A percentile compares a stretch with the other conserved stretches of the same genome.
Conservation (phyloP, 1,140 invertebrate genomes). For the Drosophila carrolli region DNA sequence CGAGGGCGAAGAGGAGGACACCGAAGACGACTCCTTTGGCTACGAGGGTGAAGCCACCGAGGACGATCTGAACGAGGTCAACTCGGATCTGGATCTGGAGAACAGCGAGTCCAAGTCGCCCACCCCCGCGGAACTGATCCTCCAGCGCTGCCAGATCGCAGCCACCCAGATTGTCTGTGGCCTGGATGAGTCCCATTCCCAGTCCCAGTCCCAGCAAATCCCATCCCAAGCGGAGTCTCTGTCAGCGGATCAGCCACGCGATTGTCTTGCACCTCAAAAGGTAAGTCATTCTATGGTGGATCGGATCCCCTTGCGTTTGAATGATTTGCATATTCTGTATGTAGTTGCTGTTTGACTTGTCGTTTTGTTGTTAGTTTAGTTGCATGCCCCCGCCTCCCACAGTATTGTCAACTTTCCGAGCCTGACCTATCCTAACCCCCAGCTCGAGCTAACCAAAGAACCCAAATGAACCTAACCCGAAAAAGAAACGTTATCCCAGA, state of each 20-base stretch:
- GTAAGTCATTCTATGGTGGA: slow-evolving; percentile 41
- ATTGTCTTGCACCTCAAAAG: slow-evolving; percentile 82
- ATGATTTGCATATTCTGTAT: slow-evolving; percentile 39
- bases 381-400: slow-evolving; percentile 44
- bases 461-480: slow-evolving; percentile 21
- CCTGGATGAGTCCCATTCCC: slow-evolving; percentile 2
- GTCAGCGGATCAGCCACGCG: slow-evolving; percentile 69
- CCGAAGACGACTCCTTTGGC: slow-evolving; percentile 71
- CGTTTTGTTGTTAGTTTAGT: slow-evolving; percentile 31
- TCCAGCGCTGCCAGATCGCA: slow-evolving; percentile 60
- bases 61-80: slow-evolving; percentile 78
- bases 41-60: slow-evolving; percentile 78
- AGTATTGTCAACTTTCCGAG: slow-evolving; percentile 71
- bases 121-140: slow-evolving; percentile 36
- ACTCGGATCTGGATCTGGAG: slow-evolving; percentile 77
- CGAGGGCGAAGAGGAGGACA: slow-evolving; percentile 63
- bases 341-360: slow-evolving; percentile 47
- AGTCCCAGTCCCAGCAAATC: background rate
- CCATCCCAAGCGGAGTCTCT: slow-evolving; percentile 17
- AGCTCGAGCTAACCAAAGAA: slow-evolving; percentile 23
- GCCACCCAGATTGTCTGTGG: slow-evolving; percentile 59
- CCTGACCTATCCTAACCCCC: slow-evolving; percentile 39
- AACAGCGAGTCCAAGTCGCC: slow-evolving; percentile 23
- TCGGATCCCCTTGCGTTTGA: background rate
- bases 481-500: slow-evolving; percentile 11